Base-by-base conservation (phyloP, 1,140 invertebrate species). In the Plectrocnemia conspersa region DNA sequence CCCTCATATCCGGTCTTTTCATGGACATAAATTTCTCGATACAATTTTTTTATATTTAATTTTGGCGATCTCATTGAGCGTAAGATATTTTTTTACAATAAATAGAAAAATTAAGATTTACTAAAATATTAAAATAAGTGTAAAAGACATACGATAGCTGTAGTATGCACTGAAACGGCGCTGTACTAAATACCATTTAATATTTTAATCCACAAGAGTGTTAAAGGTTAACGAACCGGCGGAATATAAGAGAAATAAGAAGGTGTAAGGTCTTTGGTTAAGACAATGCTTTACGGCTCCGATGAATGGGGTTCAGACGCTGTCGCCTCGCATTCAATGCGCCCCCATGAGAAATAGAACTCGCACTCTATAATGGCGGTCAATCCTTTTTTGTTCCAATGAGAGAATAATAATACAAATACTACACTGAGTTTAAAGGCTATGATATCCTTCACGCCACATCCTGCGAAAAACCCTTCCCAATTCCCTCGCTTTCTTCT, bases 301-400 rank as follows among this genome's bases (percentile, higher is more conserved):
- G 15, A 23, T 50, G 47, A 50, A 50, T 50, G 47, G 47, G 47
- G 33, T 19, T 4, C 45, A 13, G 9, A 22, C 47, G 16, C n/a
- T n/a, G 45, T 10, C 45, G 41, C 22, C 11, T n/a, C 22, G 22
- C 45, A 38, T 50, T 50, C 24, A 50, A 36, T 35, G 47, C 33
- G 47, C 47, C 47, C 47, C 47, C 47, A 50, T 50, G 33, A 50
- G 47, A 50, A 50, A 50, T 50, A 35, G 47, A 50, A 19, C 45
- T 22, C 4, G 27, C 19, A 19, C 45, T 11, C 4, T 15, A 35
- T 32, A 47, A 35, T 38, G 35, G 25, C 32, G 47, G 47, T 50
- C 47, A 50, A 50, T 50, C 47, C n/a, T 21, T 38, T 33, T 38
- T 38, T 15, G 2, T 16, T 16, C 15, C 25, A 45, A 45, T n/a